phyloP scores from a whole-genome alignment of 2,888 invertebrate genomes.

The Euproctis similis region DNA sequence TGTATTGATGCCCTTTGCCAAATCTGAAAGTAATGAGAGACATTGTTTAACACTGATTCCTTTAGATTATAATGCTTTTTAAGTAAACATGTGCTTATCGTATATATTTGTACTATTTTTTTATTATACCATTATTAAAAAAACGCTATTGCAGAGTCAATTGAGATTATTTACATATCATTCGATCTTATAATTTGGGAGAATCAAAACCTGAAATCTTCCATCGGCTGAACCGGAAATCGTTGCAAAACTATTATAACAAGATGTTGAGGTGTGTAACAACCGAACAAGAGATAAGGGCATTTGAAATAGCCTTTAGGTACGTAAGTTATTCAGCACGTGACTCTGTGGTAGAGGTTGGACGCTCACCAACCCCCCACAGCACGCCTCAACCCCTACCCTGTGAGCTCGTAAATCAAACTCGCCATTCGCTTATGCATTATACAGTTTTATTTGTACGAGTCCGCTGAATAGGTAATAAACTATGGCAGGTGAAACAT shows the following conservation, averaged over 20 bases:
- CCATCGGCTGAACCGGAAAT: constrained; percentile 9
- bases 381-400: constrained; percentile 37
- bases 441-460: constrained; percentile 77
- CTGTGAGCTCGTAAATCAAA: constrained; percentile 69
- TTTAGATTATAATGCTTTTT: too few species aligned
- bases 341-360: too few species aligned
- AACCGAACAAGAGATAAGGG: constrained; percentile 33
- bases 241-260: constrained; percentile 25
- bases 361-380: too few species aligned
- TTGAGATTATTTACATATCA: too few species aligned
- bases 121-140: too few species aligned
- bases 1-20: too few species aligned
- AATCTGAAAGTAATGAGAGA: too few species aligned
- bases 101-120: too few species aligned
- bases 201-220: background rate
- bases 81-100: too few species aligned
- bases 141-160: too few species aligned
- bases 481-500: constrained; percentile 71
- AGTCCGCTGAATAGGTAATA: constrained; percentile 74
- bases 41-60: too few species aligned
- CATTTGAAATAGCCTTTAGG: constrained; percentile 56
- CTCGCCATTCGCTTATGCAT: constrained; percentile 75
- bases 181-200: too few species aligned
- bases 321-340: constrained; percentile 71
- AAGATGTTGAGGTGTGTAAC: constrained; percentile 29